phyloP scores from a whole-genome alignment of 2,797 vertebrate species.

The Bovichtus diacanthus region DNA sequence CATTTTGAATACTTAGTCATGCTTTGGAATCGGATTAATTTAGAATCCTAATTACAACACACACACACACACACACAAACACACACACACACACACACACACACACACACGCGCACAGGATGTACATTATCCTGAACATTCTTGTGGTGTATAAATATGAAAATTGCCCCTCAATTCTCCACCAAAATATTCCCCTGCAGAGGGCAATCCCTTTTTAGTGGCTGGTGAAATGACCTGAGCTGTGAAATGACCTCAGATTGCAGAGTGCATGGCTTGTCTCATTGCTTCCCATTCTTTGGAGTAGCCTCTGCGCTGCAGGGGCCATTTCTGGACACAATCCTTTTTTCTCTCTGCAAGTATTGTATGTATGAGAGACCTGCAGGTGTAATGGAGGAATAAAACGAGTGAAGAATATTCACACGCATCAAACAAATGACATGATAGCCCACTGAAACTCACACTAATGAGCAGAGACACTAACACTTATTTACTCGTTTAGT shows the following conservation, averaged over 20 bases:
- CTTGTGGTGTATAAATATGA: slow-evolving; percentile 26
- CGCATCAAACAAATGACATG: neutral
- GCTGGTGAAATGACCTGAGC: slow-evolving; percentile 56
- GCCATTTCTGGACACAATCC: slow-evolving; percentile 28
- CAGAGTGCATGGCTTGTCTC: slow-evolving; percentile 58
- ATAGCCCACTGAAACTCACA: neutral
- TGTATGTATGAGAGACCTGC: neutral
- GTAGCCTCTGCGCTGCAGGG: neutral
- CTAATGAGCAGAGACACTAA: neutral
- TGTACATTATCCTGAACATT: slow-evolving; percentile 1
- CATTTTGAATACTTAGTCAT: slow-evolving; percentile 4
- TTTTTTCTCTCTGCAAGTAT: slow-evolving; percentile 2
- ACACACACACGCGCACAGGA: neutral
- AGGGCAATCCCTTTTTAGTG: slow-evolving; percentile 43
- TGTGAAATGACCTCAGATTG: slow-evolving; percentile 60
- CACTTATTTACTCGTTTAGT: neutral
- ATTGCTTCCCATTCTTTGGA: slow-evolving; percentile 50
- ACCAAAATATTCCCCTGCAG: slow-evolving; percentile 36
- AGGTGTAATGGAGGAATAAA: neutral
- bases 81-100: neutral
- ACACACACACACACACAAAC: neutral
- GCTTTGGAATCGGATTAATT: slow-evolving; percentile 7
- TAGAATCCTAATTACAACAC: neutral
- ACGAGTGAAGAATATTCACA: slow-evolving; percentile 4
- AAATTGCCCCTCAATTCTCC: slow-evolving; percentile 19